Evolutionary conservation across 2,888 invertebrate species (phyloP).

Genomic region (Cinara cedri): DNA sequence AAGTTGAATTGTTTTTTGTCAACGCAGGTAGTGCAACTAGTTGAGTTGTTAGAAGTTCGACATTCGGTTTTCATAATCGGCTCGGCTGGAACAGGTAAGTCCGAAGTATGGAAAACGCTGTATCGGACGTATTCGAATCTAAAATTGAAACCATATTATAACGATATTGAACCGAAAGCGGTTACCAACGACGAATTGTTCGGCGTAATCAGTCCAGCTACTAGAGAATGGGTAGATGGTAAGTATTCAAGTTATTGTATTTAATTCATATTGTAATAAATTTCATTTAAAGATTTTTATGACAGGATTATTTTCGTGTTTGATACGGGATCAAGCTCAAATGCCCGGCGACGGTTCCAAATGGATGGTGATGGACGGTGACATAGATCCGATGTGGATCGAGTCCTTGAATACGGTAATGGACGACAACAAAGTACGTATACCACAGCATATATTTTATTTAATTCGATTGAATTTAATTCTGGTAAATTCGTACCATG

Average conservation of each 20-base stretch:
- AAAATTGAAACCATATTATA: constrained; percentile 80
- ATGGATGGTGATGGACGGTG: constrained; percentile 95
- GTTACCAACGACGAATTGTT: constrained; percentile 95
- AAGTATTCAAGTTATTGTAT: constrained; percentile 58
- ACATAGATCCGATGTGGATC: constrained; percentile 98
- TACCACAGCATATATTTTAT: background rate
- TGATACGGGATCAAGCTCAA: constrained; percentile 93
- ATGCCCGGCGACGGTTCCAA: constrained; percentile 84
- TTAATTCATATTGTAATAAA: background rate
- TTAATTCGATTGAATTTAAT: background rate
- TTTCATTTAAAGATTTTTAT: background rate
- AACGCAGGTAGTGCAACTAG: constrained; percentile 82
- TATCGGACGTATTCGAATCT: constrained; percentile 82
- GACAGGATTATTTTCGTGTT: constrained; percentile 85
- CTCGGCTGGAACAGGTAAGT: constrained; percentile 88
- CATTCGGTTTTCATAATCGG: constrained; percentile 91
- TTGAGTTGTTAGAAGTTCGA: constrained; percentile 89
- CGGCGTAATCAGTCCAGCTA: constrained; percentile 90
- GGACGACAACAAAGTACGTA: constrained; percentile 89
- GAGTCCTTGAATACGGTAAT: constrained; percentile 94
- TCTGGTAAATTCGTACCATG: background rate
- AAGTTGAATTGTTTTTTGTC: background rate
- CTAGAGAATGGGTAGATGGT: constrained; percentile 90
- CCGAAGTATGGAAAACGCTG: constrained; percentile 90
- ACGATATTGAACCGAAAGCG: constrained; percentile 94